Percentiles rank a stretch among this genome's conserved stretches.
Evolutionary conservation across 2,888 invertebrate species (phyloP).

Genomic region (Eupithecia subumbrata): DNA sequence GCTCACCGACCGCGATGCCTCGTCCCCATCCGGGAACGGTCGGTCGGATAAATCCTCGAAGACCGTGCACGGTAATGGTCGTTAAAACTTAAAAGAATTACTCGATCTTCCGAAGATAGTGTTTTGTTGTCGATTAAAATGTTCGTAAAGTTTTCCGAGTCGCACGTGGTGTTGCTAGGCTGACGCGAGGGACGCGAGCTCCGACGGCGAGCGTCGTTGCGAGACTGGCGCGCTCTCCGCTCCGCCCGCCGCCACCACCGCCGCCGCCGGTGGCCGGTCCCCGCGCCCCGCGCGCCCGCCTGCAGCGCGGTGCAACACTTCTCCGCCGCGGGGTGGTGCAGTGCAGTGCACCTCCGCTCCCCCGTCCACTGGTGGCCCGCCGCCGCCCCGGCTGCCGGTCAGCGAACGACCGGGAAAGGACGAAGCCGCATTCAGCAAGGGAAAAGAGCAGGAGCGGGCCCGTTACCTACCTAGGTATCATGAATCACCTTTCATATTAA

Average conservation of each 20-base stretch:
- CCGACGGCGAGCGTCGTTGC: slow-evolving; percentile 50
- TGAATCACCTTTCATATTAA: too few species aligned
- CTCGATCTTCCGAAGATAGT: background rate
- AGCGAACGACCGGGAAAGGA: too few species aligned
- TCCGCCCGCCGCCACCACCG: background rate
- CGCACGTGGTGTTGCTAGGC: slow-evolving; percentile 61
- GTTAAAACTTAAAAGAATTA: background rate
- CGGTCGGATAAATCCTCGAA: background rate
- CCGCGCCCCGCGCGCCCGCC: background rate
- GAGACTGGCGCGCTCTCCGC: slow-evolving; percentile 46
- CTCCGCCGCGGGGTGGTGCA: too few species aligned
- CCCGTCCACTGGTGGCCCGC: too few species aligned
- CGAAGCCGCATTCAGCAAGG: too few species aligned
- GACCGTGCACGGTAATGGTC: background rate
- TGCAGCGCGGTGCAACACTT: background rate
- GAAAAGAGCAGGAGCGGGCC: too few species aligned
- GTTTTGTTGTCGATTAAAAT: background rate
- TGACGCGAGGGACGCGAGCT: slow-evolving; percentile 50
- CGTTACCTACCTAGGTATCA: too few species aligned
- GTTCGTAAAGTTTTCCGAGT: slow-evolving; percentile 28
- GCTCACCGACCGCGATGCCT: slow-evolving; percentile 39
- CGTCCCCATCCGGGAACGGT: slow-evolving; percentile 30
- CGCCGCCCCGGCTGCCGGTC: too few species aligned
- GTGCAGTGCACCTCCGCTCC: too few species aligned
- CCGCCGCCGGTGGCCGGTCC: background rate